Percentiles rank a stretch among this genome's conserved stretches.
phyloP scores from a whole-genome alignment of 2,888 invertebrate species.

The Sycophila texana region DNA sequence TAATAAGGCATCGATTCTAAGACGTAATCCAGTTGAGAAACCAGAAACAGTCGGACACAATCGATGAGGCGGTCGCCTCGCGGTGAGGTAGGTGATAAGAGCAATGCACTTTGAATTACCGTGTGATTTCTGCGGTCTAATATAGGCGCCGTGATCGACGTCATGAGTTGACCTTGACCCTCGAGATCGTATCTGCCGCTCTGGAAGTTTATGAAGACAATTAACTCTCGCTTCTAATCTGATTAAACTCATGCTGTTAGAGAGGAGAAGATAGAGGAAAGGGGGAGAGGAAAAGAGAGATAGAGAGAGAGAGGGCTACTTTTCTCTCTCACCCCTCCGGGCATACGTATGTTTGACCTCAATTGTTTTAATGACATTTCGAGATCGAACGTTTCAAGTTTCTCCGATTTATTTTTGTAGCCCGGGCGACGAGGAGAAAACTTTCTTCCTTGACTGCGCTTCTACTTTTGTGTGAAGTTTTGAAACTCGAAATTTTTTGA shows the following conservation, averaged over 20 bases:
- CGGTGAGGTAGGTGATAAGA: constrained; percentile 6
- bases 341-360: constrained; percentile 19
- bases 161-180: constrained; percentile 89
- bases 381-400: constrained; percentile 43
- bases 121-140: constrained; percentile 95
- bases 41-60: background rate
- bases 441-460: background rate
- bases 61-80: background rate
- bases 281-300: background rate
- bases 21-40: too few relatives aligned
- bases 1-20: too few relatives aligned
- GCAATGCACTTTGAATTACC: constrained; percentile 73
- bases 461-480: background rate
- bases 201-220: constrained; percentile 75
- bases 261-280: background rate
- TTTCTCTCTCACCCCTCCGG: background rate
- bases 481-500: background rate
- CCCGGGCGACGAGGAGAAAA: background rate
- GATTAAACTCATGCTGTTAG: constrained; percentile 44
- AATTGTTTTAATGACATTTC: constrained; percentile 30
- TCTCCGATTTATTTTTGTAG: background rate
- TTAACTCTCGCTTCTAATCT: constrained; percentile 48
- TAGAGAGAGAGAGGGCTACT: constrained; percentile 1
- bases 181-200: constrained; percentile 82
- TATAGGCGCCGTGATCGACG: constrained; percentile 95